A percentile compares a stretch with the other conserved stretches of the same genome.
Evolutionary conservation across 2,888 invertebrate genomes (phyloP).

Genomic region (Leucophora obtusa): DNA sequence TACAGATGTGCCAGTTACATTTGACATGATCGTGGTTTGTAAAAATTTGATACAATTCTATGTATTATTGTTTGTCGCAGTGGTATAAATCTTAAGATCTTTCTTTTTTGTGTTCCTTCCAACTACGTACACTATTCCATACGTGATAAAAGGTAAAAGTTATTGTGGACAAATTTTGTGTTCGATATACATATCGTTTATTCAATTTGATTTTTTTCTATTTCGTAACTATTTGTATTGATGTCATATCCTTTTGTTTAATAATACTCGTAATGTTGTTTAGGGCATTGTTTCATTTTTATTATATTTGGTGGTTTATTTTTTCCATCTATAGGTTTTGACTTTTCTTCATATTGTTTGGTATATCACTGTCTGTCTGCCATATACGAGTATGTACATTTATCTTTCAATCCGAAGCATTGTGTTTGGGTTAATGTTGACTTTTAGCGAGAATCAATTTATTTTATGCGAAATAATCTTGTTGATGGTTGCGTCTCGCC

Average conservation of each 20-base stretch:
- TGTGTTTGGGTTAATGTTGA: constrained; percentile 66
- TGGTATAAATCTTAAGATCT: constrained; percentile 29
- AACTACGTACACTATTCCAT: constrained; percentile 50
- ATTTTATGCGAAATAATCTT: constrained; percentile 77
- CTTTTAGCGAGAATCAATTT: constrained; percentile 77
- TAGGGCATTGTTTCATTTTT: constrained; percentile 17
- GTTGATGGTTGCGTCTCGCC: constrained; percentile 77
- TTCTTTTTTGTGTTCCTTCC: constrained; percentile 19
- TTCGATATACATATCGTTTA: constrained; percentile 14
- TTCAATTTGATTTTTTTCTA: constrained; percentile 18
- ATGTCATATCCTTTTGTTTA: constrained; percentile 49
- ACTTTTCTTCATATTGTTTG: constrained; percentile 19
- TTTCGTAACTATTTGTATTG: constrained; percentile 31
- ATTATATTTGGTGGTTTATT: constrained; percentile 48
- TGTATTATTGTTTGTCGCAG: constrained; percentile 5
- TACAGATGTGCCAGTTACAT: constrained; percentile 34
- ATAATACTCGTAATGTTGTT: constrained; percentile 39
- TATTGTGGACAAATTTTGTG: constrained; percentile 75
- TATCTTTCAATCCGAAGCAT: constrained; percentile 19
- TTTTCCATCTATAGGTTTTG: constrained; percentile 25
- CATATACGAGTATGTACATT: no score
- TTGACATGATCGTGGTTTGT: constrained; percentile 30
- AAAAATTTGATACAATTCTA: constrained; percentile 18
- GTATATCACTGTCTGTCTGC: constrained; percentile 54
- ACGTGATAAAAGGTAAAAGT: constrained; percentile 71